Evolutionary conservation across 35 echinoderm and acorn worm species (phyloP), one percentile per base, ranked within the genome.

Genomic region (Heliocidaris tuberculata): DNA sequence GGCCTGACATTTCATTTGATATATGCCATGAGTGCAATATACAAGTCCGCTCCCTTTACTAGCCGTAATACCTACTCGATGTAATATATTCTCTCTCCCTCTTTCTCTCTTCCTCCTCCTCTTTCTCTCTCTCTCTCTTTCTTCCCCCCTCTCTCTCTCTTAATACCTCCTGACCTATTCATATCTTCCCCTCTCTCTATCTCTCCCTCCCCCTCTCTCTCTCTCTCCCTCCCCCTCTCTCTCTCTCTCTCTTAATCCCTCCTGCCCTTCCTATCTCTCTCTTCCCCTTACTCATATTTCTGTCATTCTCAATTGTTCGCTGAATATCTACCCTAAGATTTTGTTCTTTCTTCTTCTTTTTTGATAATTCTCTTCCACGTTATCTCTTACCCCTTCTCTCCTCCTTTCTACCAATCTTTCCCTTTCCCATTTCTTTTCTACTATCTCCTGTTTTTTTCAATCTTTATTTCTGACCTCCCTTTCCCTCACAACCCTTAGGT

Each of bases 1-100:
- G 87, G 87, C 12, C 87, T 89, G 87, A 89, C 87, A 89, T 89
- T 89, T 89, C 87, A 89, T 32, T 48, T 48, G 87, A 89, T 89
- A 89, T 89, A 89, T 47, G 87, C 87, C 87, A 89, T 89, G 87
- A 89, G 13, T 89, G 15, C 87, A 89, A 47, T 89, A 89, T 89
- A 24, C 87, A 78, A 27, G 65, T 78, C 19, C 65, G 65, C 65
- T 78, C 87, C 31, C 87, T 89, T 78, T 78, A 7, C 29, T 89
- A 17, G 29, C 31, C 29, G 31, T 48, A 48, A 89, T 89, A 89
- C 47, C 31, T 89, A 24, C 31, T 30, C 16, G 87, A 47, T 32
- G 87, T 24, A 89, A 89, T 89, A 47, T 89, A 16, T n/a, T 13
- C 13, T 89, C 31, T 89, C 2, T 42, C 87, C 10, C 1, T n/a